Percentiles rank a stretch among this genome's conserved stretches.
Conservation (phyloP, 2,113 vertebrate species). For the Dromiciops gliroides region DNA sequence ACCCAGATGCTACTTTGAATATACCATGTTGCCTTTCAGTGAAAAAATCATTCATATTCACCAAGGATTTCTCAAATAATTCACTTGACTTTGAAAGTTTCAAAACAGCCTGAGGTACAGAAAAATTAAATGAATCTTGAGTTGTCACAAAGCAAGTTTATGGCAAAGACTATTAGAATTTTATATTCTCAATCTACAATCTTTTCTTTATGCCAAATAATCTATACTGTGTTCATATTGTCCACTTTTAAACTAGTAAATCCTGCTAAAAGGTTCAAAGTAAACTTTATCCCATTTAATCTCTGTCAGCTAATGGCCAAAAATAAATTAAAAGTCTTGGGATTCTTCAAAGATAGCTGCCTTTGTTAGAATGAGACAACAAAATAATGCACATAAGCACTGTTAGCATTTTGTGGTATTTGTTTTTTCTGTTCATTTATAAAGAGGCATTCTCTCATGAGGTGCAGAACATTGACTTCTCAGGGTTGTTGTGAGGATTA, state of each 20-base stretch:
- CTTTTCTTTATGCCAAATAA: constrained; percentile 16
- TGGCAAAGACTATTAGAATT: neutral
- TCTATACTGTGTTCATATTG: neutral
- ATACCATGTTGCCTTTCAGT: too few relatives aligned
- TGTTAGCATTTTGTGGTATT: neutral
- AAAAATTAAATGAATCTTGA: too few relatives aligned
- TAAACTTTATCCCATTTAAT: neutral
- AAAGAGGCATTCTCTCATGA: neutral
- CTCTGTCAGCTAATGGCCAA: neutral
- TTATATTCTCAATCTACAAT: neutral
- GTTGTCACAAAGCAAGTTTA: too few relatives aligned
- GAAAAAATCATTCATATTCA: too few relatives aligned
- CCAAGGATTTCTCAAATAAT: too few relatives aligned
- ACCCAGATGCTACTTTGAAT: too few relatives aligned
- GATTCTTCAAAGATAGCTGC: constrained; percentile 17
- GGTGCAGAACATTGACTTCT: neutral
- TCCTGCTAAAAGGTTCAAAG: neutral
- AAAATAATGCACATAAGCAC: neutral
- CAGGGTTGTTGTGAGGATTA: neutral
- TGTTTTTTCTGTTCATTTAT: neutral
- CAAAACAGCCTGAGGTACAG: too few relatives aligned
- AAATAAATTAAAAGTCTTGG: constrained; percentile 1
- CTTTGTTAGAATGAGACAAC: neutral
- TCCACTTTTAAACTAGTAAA: neutral
- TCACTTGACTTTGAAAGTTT: too few relatives aligned